Conservation (phyloP, 2,888 invertebrate genomes). For the Philopedon plagiatum region DNA sequence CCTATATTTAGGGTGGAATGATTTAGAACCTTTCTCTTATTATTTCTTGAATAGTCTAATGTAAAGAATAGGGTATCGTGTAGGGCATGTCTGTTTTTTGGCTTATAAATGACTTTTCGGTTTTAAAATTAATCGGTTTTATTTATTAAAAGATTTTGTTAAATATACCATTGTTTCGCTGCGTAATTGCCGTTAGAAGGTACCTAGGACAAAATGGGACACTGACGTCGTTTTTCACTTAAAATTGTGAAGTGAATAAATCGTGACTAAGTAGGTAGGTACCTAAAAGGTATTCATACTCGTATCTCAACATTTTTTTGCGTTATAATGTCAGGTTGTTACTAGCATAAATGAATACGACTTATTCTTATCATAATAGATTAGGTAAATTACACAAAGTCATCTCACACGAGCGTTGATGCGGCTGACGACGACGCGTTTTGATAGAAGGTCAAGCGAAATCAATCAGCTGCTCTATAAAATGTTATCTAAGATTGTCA, state of each 20-base stretch:
- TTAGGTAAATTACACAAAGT: constrained; percentile 9
- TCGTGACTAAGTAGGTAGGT: not conserved
- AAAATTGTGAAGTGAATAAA: no score
- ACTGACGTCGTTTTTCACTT: no score
- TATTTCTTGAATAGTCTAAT: not conserved
- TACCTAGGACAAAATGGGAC: no score
- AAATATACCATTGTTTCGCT: no score
- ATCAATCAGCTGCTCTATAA: constrained; percentile 38
- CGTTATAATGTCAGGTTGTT: no score
- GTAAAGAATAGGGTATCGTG: not conserved
- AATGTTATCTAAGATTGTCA: constrained; percentile 15
- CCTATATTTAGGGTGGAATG: not conserved
- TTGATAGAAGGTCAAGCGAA: constrained; percentile 30
- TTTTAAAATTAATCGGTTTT: no score
- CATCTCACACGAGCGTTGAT: not conserved
- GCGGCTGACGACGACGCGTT: not conserved
- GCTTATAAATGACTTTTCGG: not conserved
- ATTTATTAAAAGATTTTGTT: no score
- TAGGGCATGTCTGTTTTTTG: not conserved
- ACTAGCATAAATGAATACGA: no score
- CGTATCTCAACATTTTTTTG: not conserved
- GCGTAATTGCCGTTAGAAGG: no score
- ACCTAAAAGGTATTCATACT: not conserved
- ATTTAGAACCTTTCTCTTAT: constrained; percentile 1
- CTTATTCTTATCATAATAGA: constrained; percentile 7